Conservation (phyloP, 2,888 invertebrate species). For the Andrena trimmerana region DNA sequence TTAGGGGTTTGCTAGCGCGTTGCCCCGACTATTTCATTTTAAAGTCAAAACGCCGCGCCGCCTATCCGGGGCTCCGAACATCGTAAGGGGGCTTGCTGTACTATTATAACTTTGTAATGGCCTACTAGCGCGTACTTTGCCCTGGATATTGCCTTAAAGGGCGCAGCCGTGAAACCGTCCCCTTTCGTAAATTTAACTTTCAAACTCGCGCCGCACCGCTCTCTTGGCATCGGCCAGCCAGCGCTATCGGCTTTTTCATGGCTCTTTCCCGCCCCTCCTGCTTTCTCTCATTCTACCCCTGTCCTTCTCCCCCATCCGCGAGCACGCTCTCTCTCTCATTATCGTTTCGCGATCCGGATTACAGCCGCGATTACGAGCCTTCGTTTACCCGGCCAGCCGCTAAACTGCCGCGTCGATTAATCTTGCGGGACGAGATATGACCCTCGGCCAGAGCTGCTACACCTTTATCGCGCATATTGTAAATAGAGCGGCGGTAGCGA, state of each 20-base stretch:
- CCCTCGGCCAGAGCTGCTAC: constrained; percentile 28
- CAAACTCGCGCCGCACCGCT: constrained; percentile 31
- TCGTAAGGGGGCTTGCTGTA: constrained; percentile 61
- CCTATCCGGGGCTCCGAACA: constrained; percentile 36
- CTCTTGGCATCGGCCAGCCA: constrained; percentile 13
- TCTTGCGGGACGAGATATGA: constrained; percentile 27
- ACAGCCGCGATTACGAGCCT: constrained; percentile 21
- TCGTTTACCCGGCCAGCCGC: constrained; percentile 26
- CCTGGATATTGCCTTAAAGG: constrained; percentile 67
- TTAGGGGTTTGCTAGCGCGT: constrained; percentile 28
- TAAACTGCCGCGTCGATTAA: constrained; percentile 36
- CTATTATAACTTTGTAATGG: constrained; percentile 71
- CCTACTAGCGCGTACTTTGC: constrained; percentile 66
- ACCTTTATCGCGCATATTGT: constrained; percentile 21
- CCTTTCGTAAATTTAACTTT: constrained; percentile 59
- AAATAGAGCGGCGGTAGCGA: constrained; percentile 22
- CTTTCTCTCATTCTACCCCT: not conserved
- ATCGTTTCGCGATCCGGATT: constrained; percentile 34
- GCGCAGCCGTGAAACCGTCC: constrained; percentile 47
- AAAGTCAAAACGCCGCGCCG: constrained; percentile 63
- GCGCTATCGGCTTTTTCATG: constrained; percentile 37
- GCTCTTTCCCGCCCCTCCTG: not conserved
- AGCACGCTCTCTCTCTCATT: not conserved
- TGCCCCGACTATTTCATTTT: constrained; percentile 64
- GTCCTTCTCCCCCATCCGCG: too few species aligned